Conservation (phyloP, 1,140 invertebrate genomes). For the Drosophila rhopaloa region DNA sequence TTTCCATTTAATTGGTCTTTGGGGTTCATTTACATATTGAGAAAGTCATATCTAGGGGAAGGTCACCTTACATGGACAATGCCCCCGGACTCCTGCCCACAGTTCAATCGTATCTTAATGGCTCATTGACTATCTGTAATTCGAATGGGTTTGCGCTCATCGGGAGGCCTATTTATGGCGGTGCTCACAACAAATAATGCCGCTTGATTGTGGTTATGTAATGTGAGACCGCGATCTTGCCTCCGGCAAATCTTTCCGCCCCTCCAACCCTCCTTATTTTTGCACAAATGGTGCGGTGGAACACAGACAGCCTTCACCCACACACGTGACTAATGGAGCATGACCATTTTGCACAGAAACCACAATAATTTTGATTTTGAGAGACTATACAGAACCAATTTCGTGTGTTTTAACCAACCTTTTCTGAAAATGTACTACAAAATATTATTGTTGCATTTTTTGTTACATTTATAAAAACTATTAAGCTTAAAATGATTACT, state of each 20-base stretch:
- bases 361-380: slow-evolving; percentile 4
- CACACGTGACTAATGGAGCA: slow-evolving; percentile 66
- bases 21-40: slow-evolving; percentile 19
- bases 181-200: slow-evolving; percentile 30
- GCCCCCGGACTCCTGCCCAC: slow-evolving; percentile 46
- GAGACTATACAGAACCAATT: neutral
- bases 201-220: slow-evolving; percentile 54
- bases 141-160: slow-evolving; percentile 57
- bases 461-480: no score
- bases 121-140: slow-evolving; percentile 70
- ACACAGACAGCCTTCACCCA: slow-evolving; percentile 74
- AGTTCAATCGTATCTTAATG: slow-evolving; percentile 56
- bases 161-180: slow-evolving; percentile 61
- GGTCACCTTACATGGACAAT: slow-evolving; percentile 46
- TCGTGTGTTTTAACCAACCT: no score
- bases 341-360: slow-evolving; percentile 49
- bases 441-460: no score
- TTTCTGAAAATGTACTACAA: no score
- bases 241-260: slow-evolving; percentile 18
- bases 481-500: no score
- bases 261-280: neutral
- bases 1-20: slow-evolving; percentile 6
- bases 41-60: slow-evolving; percentile 38
- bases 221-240: slow-evolving; percentile 49
- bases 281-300: slow-evolving; percentile 31